Base-by-base conservation (phyloP, 2,113 vertebrate species). In the Taxidea taxus region DNA sequence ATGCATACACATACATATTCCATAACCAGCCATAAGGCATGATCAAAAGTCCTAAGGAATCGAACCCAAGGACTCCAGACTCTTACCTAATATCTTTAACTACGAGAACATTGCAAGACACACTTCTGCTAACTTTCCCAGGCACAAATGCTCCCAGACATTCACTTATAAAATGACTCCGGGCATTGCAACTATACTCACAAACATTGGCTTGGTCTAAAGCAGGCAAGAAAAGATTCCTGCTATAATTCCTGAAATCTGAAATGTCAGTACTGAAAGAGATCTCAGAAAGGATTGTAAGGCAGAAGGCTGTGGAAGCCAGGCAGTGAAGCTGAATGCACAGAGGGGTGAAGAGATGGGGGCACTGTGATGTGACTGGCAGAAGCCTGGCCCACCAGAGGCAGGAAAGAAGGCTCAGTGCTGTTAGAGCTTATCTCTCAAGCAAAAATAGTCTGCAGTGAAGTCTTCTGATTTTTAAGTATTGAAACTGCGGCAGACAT, bases 371-470 rank as follows among this genome's bases (percentile, higher is more conserved):
- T 15, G 31, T 15, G 75, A n/a, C 16, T 6, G 12, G 64, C 8
- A 92, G 78, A 34, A 56, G 13, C 15, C 29, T n/a, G 31, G 78
- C 44, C 54, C 4, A 0, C 47, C 29, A 8, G 15, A 60, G 51
- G 42, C n/a, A 25, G 20, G 27, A 54, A 27, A 11, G 29, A 44
- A 7, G 4, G 25, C 3, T 15, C 4, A 0, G 16, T 6, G 18
- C 6, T 49, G 44, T 54, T 10, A 14, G 42, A 86, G 27, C 23
- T 20, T 34, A 11, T 3, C 13, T 49, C 58, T 72, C 29, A n/a
- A 51, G 39, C 15, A 29, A 87, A 68, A n/a, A 25, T 18, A 49
- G 20, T 31, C 42, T 31, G 39, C 14, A n/a, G 62, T 2, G 34
- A 39, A 10, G 9, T 15, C 27, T 60, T 39, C 37, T 20, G 51